Evolutionary conservation across 2,797 vertebrate species (phyloP).

Genomic region (Discoglossus pictus): DNA sequence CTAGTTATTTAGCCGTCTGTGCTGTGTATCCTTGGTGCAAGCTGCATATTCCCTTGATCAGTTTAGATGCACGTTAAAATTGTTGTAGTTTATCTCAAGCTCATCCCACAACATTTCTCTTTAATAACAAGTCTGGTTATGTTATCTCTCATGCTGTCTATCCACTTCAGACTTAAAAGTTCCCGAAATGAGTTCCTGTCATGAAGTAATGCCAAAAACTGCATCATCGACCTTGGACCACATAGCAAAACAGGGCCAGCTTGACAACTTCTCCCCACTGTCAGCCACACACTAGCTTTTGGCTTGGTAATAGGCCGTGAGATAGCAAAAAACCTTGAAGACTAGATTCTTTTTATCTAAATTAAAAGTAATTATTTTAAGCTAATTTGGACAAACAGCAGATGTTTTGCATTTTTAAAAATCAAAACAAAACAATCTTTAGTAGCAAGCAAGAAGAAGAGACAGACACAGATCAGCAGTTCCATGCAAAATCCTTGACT

Average conservation of each 20-base stretch:
- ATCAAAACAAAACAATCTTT: conserved; percentile 74
- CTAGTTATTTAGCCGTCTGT: conserved; percentile 55
- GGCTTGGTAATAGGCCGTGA: conserved; percentile 67
- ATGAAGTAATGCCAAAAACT: conserved; percentile 74
- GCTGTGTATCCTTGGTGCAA: conserved; percentile 28
- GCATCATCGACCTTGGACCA: conserved; percentile 74
- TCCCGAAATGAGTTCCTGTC: conserved; percentile 62
- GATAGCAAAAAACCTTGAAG: conserved; percentile 74
- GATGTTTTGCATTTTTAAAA: conserved; percentile 77
- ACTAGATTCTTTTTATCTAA: conserved; percentile 76
- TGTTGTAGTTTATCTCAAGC: conserved; percentile 62
- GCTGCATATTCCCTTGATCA: conserved; percentile 61
- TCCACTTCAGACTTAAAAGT: conserved; percentile 65
- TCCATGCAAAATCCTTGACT: conserved; percentile 79
- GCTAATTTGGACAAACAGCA: conserved; percentile 82
- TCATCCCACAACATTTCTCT: conserved; percentile 61
- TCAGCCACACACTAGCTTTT: conserved; percentile 67
- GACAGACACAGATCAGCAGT: conserved; percentile 67
- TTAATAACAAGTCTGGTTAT: conserved; percentile 59
- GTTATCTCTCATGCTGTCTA: conserved; percentile 69
- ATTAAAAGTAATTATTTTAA: conserved; percentile 85
- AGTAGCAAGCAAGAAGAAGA: conserved; percentile 70
- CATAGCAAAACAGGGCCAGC: conserved; percentile 67
- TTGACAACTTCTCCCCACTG: conserved; percentile 64
- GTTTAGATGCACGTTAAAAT: conserved; percentile 64